phyloP scores from a whole-genome alignment of 2,797 vertebrate genomes.

The Chloroceryle amazona region DNA sequence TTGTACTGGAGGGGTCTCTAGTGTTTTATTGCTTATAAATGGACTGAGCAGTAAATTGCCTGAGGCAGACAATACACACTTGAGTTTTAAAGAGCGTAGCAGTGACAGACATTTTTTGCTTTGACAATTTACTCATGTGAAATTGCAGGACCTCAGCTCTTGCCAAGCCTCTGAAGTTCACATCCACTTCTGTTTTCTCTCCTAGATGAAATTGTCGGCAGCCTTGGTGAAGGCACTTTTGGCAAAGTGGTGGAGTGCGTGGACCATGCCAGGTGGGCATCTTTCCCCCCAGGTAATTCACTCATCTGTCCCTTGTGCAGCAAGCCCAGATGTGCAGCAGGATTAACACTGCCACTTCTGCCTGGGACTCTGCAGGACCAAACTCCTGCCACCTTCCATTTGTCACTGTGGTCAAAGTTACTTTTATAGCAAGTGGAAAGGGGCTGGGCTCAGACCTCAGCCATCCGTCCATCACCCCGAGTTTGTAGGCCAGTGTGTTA shows the following conservation, averaged over 20 bases:
- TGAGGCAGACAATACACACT: conserved; percentile 78
- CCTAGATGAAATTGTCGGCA: conserved; percentile 86
- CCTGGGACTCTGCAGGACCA: accelerated
- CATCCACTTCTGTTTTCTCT: conserved; percentile 77
- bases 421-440: not conserved
- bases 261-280: conserved; percentile 83
- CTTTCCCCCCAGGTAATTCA: accelerated
- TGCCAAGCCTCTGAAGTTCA: not conserved
- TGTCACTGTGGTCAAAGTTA: accelerated
- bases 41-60: conserved; percentile 81
- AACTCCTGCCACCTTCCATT: not conserved
- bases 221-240: conserved; percentile 86
- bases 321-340: accelerated
- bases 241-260: conserved; percentile 87
- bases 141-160: conserved; percentile 69
- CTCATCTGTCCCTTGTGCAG: accelerated
- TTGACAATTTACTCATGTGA: conserved; percentile 77
- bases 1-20: conserved; percentile 79
- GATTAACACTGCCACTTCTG: accelerated
- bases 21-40: conserved; percentile 75
- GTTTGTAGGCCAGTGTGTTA: not conserved
- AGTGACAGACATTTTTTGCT: conserved; percentile 63
- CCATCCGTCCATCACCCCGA: not conserved
- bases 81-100: conserved; percentile 79
- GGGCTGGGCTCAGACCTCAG: not conserved